phyloP scores from a whole-genome alignment of 2,113 vertebrate genomes.

The Picathartes gymnocephalus region DNA sequence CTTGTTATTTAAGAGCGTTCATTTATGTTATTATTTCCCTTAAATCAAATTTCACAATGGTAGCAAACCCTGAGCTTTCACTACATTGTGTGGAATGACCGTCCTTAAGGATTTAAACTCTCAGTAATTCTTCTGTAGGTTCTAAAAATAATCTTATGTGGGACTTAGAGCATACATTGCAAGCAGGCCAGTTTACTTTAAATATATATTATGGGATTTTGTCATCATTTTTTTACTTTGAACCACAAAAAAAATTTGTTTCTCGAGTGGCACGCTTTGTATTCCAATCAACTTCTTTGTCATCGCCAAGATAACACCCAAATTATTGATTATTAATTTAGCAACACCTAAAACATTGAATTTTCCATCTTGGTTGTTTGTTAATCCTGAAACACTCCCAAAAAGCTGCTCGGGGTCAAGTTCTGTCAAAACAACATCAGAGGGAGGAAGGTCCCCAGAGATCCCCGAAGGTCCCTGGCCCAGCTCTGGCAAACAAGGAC shows the following conservation, averaged over 20 bases:
- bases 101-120: background rate
- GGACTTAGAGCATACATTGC: background rate
- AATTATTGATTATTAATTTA: too few relatives aligned
- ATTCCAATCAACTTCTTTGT: background rate
- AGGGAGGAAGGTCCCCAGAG: background rate
- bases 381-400: background rate
- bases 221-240: background rate
- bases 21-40: background rate
- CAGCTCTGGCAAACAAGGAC: background rate
- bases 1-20: background rate
- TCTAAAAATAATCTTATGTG: background rate
- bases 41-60: background rate
- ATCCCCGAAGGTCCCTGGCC: background rate
- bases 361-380: background rate
- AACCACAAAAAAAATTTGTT: background rate
- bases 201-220: background rate
- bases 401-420: background rate
- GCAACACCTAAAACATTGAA: background rate
- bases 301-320: background rate
- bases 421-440: background rate
- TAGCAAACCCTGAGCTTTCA: background rate
- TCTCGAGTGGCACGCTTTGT: fast-evolving
- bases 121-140: background rate
- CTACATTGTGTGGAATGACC: fast-evolving
- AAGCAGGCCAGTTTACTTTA: background rate